phyloP scores from a whole-genome alignment of 2,113 vertebrate genomes.

The Hydropotes inermis region DNA sequence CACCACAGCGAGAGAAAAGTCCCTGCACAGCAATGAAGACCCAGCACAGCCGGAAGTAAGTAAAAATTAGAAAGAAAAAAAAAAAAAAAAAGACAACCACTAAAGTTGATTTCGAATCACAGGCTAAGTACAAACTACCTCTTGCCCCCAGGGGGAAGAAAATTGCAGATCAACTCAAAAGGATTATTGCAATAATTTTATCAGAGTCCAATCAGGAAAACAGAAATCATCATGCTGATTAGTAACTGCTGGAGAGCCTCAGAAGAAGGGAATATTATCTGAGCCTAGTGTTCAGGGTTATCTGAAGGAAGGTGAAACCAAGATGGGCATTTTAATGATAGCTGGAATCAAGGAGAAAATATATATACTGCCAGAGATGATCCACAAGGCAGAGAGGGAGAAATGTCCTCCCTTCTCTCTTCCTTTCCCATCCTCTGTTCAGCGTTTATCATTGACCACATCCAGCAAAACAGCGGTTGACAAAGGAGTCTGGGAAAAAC shows the following conservation, averaged over 20 bases:
- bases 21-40: background rate
- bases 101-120: background rate
- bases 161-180: background rate
- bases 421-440: background rate
- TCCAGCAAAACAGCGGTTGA: background rate
- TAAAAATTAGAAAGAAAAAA: background rate
- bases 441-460: background rate
- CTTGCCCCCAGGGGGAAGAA: background rate
- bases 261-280: background rate
- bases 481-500: background rate
- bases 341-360: background rate
- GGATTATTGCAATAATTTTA: conserved; percentile 25
- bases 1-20: background rate
- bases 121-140: background rate
- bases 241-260: background rate
- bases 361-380: background rate
- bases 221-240: background rate
- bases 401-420: background rate
- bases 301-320: background rate
- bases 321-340: background rate
- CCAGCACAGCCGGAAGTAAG: background rate
- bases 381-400: background rate
- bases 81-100: background rate
- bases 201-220: background rate
- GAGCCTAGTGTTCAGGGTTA: background rate